These are phyloP conservation scores for Mormoops blainvillei DNA, from an alignment of 2,113 vertebrate genomes.

Conservation along the genomic window DNA sequence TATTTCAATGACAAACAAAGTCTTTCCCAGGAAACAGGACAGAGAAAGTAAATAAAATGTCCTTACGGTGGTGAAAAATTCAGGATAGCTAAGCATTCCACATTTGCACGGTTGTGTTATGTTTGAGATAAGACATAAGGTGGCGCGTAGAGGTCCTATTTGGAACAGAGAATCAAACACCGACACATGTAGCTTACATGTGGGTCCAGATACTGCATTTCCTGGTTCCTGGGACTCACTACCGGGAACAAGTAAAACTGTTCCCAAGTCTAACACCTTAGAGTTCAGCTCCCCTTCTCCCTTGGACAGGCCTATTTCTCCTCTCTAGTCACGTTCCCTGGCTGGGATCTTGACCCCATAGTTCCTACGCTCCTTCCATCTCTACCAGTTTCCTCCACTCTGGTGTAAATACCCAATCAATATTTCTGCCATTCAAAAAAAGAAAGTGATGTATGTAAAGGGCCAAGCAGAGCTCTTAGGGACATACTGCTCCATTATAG, in stretches of 20 bases:
- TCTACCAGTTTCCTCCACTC: background rate
- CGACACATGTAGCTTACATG: background rate
- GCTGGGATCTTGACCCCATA: background rate
- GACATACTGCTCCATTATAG: background rate
- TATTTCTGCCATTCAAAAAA: background rate
- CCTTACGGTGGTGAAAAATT: background rate
- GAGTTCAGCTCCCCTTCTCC: background rate
- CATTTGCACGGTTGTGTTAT: background rate
- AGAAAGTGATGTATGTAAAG: background rate
- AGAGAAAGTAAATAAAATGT: background rate
- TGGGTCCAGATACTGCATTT: background rate
- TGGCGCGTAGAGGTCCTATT: background rate
- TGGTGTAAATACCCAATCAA: background rate
- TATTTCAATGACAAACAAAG: constrained; percentile 34
- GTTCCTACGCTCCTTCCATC: background rate
- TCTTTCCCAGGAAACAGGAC: constrained; percentile 10
- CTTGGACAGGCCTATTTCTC: background rate
- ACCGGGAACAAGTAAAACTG: background rate
- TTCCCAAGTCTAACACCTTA: background rate
- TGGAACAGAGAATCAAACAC: background rate
- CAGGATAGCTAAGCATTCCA: background rate
- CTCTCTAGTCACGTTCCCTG: background rate
- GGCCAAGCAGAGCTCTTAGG: background rate
- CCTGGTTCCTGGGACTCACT: background rate
- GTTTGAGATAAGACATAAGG: background rate